Base-by-base conservation (phyloP, 2,113 vertebrate species). In the Perca schrenkii region DNA sequence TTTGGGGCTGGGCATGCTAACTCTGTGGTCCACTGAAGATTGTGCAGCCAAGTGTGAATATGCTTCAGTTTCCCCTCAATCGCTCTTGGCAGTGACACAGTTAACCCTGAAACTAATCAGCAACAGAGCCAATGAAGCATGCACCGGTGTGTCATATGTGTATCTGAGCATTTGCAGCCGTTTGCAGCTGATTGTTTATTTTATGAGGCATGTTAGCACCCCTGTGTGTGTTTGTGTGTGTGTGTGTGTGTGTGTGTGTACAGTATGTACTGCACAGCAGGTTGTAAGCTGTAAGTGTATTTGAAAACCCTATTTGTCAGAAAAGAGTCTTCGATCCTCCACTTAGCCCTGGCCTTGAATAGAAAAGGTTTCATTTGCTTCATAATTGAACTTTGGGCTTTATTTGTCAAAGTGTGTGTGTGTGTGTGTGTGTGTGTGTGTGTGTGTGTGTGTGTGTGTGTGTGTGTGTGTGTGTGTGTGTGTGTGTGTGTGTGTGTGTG, bases 351-450 rank as follows among this genome's bases (percentile, higher is more conserved):
- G 50, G 60, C 80, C 56, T 88, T 71, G 71, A 86, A 89, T 86
- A 70, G 63, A 92, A 88, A 85, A 79, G 79, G 82, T 89, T 91
- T 90, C n/a, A 92, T 93, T 92, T 91, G 85, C 57, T 87, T 74
- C 77, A 85, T 92, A 88, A 92, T 91, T 87, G 84, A 74, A 66
- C 63, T 78, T 82, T 64, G 75, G 74, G 21, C 67, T 85, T 25
- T 74, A 54, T 80, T 50, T 80, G 61, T 76, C 7, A 10, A 34
- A 74, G 62, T 81, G 62, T 64, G 49, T 66, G 22, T 43, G 4
- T 60, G 31, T n/a, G 15, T 36, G 16, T 15, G 65, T 68, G 22
- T 10, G 19, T 34, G 15, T 53, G 17, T 19, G 50, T 52, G 60
- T 62, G 60, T 40, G 36, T 87, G 36, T 36, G 34, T 36, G 34